phyloP scores from a whole-genome alignment of 2,113 vertebrate genomes.

The Antigone vipio region DNA sequence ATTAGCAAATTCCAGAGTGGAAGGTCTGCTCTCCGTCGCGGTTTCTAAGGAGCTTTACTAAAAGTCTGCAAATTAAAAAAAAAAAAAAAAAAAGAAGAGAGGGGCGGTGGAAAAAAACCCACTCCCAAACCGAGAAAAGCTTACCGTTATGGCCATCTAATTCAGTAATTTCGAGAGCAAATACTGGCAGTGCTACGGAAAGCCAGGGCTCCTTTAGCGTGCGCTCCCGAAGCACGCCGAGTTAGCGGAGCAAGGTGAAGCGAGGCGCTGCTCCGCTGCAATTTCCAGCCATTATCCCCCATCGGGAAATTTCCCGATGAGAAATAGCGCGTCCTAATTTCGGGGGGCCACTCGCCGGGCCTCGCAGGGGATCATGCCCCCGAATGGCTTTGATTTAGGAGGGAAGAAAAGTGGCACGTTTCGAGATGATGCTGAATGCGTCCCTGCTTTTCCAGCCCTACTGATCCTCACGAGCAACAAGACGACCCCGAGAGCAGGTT shows the following conservation, averaged over 20 bases:
- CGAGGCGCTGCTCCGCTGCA: background rate
- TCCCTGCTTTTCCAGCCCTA: background rate
- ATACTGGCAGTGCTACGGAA: background rate
- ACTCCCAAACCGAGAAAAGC: background rate
- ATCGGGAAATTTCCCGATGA: background rate
- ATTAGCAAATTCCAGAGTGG: background rate
- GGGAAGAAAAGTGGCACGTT: background rate
- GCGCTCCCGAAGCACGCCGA: background rate
- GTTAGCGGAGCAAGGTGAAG: background rate
- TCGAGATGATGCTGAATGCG: background rate
- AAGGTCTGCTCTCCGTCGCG: background rate
- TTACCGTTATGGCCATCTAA: constrained; percentile 29
- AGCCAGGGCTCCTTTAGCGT: background rate
- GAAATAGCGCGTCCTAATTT: background rate
- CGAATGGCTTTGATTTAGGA: background rate
- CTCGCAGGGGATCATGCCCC: background rate
- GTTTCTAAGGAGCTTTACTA: constrained; percentile 27
- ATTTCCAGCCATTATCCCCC: background rate
- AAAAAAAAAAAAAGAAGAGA: background rate
- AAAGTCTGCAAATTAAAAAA: background rate
- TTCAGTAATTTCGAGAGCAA: background rate
- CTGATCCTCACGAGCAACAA: background rate
- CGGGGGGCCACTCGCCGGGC: background rate
- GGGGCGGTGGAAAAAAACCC: background rate
- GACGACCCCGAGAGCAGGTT: constrained; percentile 16